Percentiles rank a stretch among this genome's conserved stretches.
Conservation (phyloP, 2,888 invertebrate species). For the Micoletzkya japonica region DNA sequence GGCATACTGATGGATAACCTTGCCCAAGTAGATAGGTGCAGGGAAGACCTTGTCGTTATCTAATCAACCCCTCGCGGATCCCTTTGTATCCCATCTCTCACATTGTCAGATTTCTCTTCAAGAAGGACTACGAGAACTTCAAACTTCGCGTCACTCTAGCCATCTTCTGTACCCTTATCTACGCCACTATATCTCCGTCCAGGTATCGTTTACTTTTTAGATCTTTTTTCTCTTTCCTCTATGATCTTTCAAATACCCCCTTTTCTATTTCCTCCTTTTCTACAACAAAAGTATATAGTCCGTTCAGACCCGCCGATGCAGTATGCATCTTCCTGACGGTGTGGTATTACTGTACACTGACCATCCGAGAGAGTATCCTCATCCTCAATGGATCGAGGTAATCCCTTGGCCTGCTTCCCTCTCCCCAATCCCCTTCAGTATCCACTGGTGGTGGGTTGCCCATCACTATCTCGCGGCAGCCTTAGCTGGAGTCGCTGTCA, state of each 20-base stretch:
- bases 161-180: slow-evolving; percentile 29
- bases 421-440: slow-evolving; percentile 28
- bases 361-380: slow-evolving; percentile 94
- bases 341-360: slow-evolving; percentile 99
- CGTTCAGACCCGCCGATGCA: slow-evolving; percentile 67
- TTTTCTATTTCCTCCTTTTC: not conserved
- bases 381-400: slow-evolving; percentile 91
- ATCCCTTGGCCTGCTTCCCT: not conserved
- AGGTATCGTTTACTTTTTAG: slow-evolving; percentile 26
- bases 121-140: slow-evolving; percentile 98
- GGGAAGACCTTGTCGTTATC: not conserved
- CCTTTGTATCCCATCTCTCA: no score
- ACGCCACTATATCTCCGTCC: slow-evolving; percentile 31
- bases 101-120: slow-evolving; percentile 66
- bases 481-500: slow-evolving; percentile 88
- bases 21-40: not conserved
- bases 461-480: slow-evolving; percentile 97
- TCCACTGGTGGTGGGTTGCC: slow-evolving; percentile 91
- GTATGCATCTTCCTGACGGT: slow-evolving; percentile 81
- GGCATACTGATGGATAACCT: no score
- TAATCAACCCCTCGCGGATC: no score
- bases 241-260: not conserved
- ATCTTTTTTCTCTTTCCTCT: not conserved
- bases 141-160: slow-evolving; percentile 83
- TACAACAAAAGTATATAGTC: not conserved